These are phyloP conservation scores for Calliphora vicina DNA, from an alignment of 1,140 invertebrate genomes.

Conservation along the genomic window DNA sequence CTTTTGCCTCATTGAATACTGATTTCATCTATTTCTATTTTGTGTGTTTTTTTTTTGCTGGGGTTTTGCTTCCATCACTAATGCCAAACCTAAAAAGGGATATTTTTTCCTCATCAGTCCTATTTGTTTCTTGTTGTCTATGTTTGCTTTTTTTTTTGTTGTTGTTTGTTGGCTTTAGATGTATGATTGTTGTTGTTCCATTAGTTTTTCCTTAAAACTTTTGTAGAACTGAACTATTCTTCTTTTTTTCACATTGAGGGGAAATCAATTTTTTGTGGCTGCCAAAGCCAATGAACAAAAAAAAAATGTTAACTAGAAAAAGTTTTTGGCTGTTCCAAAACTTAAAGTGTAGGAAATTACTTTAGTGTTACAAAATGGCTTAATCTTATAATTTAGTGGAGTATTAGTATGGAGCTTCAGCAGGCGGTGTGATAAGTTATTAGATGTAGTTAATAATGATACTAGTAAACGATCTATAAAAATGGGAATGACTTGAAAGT, in stretches of 20 bases:
- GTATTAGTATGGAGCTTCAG: no score
- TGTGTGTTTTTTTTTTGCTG: no score
- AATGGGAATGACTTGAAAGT: no score
- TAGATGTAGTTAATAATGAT: no score
- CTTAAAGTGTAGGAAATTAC: not conserved
- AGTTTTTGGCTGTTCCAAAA: not conserved
- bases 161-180: not conserved
- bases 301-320: not conserved
- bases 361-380: not conserved
- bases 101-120: not conserved
- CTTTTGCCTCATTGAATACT: slow-evolving; percentile 1
- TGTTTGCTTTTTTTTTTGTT: not conserved
- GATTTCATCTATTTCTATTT: not conserved
- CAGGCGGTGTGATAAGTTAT: no score
- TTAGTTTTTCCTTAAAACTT: not conserved
- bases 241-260: not conserved
- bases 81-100: not conserved
- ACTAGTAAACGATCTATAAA: no score
- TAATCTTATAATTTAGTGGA: no score
- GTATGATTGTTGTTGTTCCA: not conserved
- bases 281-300: not conserved
- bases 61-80: not conserved
- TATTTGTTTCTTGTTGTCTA: not conserved
- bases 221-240: not conserved
- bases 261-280: not conserved